Evolutionary conservation across 2,888 invertebrate species (phyloP).

Genomic region (Alentia gelatinosa): DNA sequence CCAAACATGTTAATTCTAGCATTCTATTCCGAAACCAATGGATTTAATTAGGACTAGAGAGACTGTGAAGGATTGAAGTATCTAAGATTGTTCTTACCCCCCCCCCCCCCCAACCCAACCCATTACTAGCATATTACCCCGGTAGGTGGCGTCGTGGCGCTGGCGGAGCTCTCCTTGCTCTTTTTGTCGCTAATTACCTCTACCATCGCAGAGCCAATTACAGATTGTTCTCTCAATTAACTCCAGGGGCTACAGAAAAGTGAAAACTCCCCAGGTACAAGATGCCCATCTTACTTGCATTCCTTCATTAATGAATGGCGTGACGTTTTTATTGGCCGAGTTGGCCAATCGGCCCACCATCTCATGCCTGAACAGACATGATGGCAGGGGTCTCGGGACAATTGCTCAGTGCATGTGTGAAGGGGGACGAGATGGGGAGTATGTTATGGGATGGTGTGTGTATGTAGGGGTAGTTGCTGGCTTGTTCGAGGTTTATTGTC

Average conservation of each 20-base stretch:
- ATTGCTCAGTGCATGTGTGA: too few relatives aligned
- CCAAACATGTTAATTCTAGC: too few relatives aligned
- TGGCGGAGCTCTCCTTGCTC: not conserved
- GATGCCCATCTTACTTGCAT: not conserved
- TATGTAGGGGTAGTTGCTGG: not conserved
- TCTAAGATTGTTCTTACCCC: not conserved
- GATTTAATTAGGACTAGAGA: not conserved
- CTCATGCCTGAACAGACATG: too few relatives aligned
- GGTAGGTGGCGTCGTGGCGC: not conserved
- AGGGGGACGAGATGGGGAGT: too few relatives aligned
- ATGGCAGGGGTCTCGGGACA: not conserved
- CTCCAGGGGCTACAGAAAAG: not conserved
- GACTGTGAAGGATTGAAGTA: not conserved
- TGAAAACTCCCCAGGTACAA: not conserved
- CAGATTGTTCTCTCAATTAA: conserved; percentile 11
- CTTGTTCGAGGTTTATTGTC: not conserved
- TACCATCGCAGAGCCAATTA: not conserved
- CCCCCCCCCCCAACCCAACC: not conserved
- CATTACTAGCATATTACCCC: not conserved
- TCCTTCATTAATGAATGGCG: not conserved
- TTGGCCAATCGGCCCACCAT: not conserved
- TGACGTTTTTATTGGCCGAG: not conserved
- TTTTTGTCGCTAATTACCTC: not conserved
- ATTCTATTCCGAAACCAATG: too few relatives aligned
- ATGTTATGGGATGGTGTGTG: too few relatives aligned